Evolutionary conservation across 2,888 invertebrate species (phyloP), one percentile per base, ranked within the genome.

Genomic region (Drosophila ezoana): DNA sequence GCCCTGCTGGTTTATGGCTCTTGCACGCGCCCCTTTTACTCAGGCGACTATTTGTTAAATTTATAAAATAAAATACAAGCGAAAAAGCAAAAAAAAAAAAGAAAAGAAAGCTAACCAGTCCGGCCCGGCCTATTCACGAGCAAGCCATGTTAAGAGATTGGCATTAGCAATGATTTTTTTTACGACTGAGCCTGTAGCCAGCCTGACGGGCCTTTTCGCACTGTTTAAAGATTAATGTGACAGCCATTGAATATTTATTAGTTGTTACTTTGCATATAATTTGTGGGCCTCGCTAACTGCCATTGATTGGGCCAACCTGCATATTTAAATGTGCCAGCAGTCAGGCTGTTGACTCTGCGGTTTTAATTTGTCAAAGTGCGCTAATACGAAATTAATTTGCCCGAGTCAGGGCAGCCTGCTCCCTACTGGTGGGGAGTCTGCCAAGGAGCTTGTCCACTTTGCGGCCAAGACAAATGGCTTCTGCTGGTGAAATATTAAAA

Each of bases 151-250:
- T 71, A 82, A 89, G 64, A 89, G 83, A 89, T 87, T 89, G 89
- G 89, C 89, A 83, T 89, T 83, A 85, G 88, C 86, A 85, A 84
- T 84, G 83, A 76, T 71, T 78, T 81, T 63, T 63, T 63, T 87
- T 79, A 66, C 69, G 73, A 70, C 57, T 44, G 44, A 48, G 20
- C 28, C 56, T 58, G 18, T 10, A 37, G 37, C 33, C 35, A 45
- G 51, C 14, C 37, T 45, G 43, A 35, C 73, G 11, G 59, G 78
- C 67, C 66, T 68, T 72, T 28, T 79, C 65, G 81, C 79, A 82
- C 86, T 81, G 86, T 76, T 84, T 86, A 84, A 84, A 89, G 83
- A 84, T 84, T 84, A 89, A 84, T 84, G 83, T 89, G 83, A 84
- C 83, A 88, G 87, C 63, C 89, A 84, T 84, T 84, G 89, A 84